Evolutionary conservation across 2,888 invertebrate genomes (phyloP).

Genomic region (Netelia virgata): DNA sequence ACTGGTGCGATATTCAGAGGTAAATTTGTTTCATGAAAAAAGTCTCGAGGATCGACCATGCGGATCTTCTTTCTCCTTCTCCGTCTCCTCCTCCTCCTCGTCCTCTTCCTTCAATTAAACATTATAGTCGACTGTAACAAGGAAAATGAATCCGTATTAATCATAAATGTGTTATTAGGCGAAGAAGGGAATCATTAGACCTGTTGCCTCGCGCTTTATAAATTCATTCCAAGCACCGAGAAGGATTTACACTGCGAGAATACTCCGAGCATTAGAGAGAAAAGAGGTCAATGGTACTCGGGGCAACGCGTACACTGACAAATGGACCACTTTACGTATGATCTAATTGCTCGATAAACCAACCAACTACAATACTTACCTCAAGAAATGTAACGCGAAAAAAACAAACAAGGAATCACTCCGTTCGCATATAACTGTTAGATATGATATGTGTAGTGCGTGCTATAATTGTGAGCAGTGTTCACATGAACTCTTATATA

Average conservation of each 20-base stretch:
- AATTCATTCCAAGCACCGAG: conserved; percentile 28
- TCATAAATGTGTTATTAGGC: conserved; percentile 15
- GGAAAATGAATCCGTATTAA: too few relatives aligned
- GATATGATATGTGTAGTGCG: conserved; percentile 36
- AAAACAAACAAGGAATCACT: conserved; percentile 44
- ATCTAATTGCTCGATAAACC: conserved; percentile 40
- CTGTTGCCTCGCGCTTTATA: conserved; percentile 15
- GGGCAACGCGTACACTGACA: conserved; percentile 26
- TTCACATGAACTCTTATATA: conserved; percentile 34
- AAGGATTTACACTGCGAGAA: background rate
- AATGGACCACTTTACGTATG: conserved; percentile 42
- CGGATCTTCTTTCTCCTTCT: too few relatives aligned
- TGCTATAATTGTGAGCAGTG: conserved; percentile 60
- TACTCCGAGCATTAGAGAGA: conserved; percentile 46
- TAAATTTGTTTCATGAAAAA: too few relatives aligned
- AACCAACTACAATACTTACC: conserved; percentile 27
- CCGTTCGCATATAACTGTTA: conserved; percentile 58
- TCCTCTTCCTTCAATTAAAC: background rate
- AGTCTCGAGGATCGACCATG: too few relatives aligned
- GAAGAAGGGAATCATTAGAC: conserved; percentile 13
- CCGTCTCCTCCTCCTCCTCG: too few relatives aligned
- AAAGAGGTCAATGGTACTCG: conserved; percentile 55
- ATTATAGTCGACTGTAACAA: background rate
- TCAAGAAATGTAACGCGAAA: conserved; percentile 19
- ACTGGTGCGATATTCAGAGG: background rate